These are phyloP conservation scores for Pelobates cultripes DNA, from an alignment of 2,797 vertebrate genomes.

Conservation along the genomic window DNA sequence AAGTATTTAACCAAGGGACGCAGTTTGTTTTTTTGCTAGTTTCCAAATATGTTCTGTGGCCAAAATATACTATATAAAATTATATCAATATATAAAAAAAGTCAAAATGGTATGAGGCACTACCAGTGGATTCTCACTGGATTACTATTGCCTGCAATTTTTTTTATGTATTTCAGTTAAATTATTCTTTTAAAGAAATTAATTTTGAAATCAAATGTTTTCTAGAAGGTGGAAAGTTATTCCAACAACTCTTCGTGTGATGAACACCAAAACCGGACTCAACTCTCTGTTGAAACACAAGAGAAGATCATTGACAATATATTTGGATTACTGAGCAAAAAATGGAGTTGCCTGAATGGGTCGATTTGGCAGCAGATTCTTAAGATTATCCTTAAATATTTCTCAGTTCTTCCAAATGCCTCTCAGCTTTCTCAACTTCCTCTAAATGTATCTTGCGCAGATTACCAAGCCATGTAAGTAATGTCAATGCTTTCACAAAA, in stretches of 20 bases:
- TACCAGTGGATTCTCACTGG: too few relatives aligned
- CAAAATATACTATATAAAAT: too few relatives aligned
- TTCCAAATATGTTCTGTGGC: too few relatives aligned
- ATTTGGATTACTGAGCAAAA: conserved; percentile 13
- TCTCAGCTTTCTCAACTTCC: conserved; percentile 30
- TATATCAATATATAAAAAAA: too few relatives aligned
- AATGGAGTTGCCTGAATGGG: background rate
- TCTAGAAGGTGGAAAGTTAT: background rate
- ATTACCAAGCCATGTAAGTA: conserved; percentile 52
- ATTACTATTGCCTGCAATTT: too few relatives aligned
- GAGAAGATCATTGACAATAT: conserved; percentile 10
- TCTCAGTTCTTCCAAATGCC: conserved; percentile 30
- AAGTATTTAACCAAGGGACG: too few relatives aligned
- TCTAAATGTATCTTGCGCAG: conserved; percentile 26
- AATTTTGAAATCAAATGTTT: background rate
- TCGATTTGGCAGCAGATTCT: conserved; percentile 19
- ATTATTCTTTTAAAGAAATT: background rate
- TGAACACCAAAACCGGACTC: background rate
- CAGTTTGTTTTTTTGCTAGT: too few relatives aligned
- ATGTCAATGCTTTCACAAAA: background rate
- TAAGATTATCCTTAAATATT: conserved; percentile 4
- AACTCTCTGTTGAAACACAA: conserved; percentile 3
- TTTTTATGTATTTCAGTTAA: background rate
- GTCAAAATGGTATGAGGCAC: too few relatives aligned
- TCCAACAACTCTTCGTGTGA: conserved; percentile 1